These are phyloP conservation scores for Synodontis membranacea DNA, from an alignment of 2,113 vertebrate genomes.

Conservation along the genomic window DNA sequence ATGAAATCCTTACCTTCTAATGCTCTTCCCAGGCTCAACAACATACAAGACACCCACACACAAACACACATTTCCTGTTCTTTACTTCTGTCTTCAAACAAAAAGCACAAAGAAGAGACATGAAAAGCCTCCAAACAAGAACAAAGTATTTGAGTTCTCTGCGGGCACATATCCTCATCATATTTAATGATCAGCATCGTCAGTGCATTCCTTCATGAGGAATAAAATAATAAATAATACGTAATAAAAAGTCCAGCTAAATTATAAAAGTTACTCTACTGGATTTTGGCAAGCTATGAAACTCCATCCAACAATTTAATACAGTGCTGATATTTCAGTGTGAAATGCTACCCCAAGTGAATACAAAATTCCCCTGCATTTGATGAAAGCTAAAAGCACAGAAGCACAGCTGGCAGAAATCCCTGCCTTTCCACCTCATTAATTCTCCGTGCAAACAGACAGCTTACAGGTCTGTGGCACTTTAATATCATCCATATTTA, in stretches of 20 bases:
- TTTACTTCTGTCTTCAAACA: neutral
- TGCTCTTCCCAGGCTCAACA: neutral
- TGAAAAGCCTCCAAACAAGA: constrained; percentile 13
- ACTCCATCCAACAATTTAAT: neutral
- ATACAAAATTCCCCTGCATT: constrained; percentile 18
- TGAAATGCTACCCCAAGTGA: constrained; percentile 20
- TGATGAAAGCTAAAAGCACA: constrained; percentile 29
- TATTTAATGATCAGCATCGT: neutral
- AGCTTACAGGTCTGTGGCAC: constrained; percentile 36
- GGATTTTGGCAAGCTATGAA: neutral
- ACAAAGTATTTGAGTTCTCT: constrained; percentile 4
- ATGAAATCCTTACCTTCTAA: neutral
- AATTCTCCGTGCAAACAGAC: constrained; percentile 49
- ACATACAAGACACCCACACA: neutral
- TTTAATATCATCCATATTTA: constrained; percentile 55
- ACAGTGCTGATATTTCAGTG: constrained; percentile 22
- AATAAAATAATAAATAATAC: neutral
- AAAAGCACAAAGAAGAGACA: constrained; percentile 12
- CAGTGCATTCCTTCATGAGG: neutral
- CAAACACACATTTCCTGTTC: neutral
- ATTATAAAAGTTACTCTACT: neutral
- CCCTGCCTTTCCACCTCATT: constrained; percentile 50
- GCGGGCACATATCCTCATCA: neutral
- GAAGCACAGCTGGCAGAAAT: constrained; percentile 29
- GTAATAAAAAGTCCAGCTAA: neutral